Evolutionary conservation across 2,888 invertebrate species (phyloP).

Genomic region (Drosophila affinis): DNA sequence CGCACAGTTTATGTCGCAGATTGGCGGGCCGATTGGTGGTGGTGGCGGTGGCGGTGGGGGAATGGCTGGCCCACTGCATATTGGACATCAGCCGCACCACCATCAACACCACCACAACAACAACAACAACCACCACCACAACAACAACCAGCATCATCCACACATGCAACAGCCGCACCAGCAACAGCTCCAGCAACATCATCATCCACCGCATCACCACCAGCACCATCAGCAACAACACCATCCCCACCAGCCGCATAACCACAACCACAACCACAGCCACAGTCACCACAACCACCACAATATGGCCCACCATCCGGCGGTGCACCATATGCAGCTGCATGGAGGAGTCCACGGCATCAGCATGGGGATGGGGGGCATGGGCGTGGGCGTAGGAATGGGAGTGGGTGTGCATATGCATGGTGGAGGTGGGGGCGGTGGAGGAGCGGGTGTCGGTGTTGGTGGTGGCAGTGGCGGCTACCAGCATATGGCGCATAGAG

Average conservation of each 20-base stretch:
- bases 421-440: constrained; percentile 33
- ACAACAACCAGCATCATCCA: constrained; percentile 48
- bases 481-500: constrained; percentile 84
- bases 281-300: constrained; percentile 59
- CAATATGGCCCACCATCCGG: constrained; percentile 60
- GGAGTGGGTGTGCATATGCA: constrained; percentile 8
- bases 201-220: constrained; percentile 56
- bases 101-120: constrained; percentile 51
- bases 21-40: constrained; percentile 61
- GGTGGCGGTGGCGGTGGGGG: constrained; percentile 46
- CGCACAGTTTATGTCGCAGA: constrained; percentile 81
- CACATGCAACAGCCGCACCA: constrained; percentile 55
- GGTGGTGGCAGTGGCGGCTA: constrained; percentile 47
- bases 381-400: constrained; percentile 35
- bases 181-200: constrained; percentile 51
- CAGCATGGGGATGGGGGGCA: constrained; percentile 42
- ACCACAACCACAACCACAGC: constrained; percentile 50
- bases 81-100: constrained; percentile 46
- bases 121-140: constrained; percentile 43
- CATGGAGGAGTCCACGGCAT: constrained; percentile 28
- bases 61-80: constrained; percentile 43
- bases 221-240: constrained; percentile 52
- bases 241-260: constrained; percentile 44
- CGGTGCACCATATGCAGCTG: constrained; percentile 65
- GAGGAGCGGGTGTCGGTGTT: constrained; percentile 22